Conservation (phyloP, 1,140 invertebrate species). For the Muscidifurax raptorellus region DNA sequence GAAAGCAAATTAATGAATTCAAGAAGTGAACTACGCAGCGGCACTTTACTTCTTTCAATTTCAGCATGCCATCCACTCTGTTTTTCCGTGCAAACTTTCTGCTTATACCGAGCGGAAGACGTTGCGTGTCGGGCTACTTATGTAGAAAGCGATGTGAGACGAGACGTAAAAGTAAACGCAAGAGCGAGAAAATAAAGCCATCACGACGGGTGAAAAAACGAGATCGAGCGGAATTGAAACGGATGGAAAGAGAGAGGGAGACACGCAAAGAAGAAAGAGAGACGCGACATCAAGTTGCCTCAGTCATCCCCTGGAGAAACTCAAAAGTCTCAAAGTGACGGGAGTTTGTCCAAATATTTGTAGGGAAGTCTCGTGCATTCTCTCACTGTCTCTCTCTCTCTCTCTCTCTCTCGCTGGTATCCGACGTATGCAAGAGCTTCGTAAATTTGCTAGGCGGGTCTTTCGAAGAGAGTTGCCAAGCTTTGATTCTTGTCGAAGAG, state of each 20-base stretch:
- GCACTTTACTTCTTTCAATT: constrained; percentile 11
- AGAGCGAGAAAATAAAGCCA: background rate
- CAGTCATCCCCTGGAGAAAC: background rate
- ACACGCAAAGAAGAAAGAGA: background rate
- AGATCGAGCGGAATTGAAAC: constrained; percentile 17
- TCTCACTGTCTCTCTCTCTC: background rate
- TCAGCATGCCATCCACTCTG: background rate
- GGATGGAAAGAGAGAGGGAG: constrained; percentile 11
- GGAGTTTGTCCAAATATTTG: constrained; percentile 57
- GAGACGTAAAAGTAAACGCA: background rate
- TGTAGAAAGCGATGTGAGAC: background rate
- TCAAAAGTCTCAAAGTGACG: constrained; percentile 19
- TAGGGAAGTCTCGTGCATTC: constrained; percentile 31
- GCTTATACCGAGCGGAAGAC: background rate
- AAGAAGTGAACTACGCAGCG: background rate
- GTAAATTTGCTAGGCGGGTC: background rate
- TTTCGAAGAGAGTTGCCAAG: constrained; percentile 7
- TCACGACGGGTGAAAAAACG: background rate
- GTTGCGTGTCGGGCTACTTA: background rate
- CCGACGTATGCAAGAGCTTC: background rate
- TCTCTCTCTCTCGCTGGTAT: background rate
- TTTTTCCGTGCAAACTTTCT: background rate
- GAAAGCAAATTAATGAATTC: background rate
- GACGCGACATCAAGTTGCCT: constrained; percentile 2
- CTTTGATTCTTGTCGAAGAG: constrained; percentile 7